phyloP scores from a whole-genome alignment of 2,797 vertebrate genomes.

The Molossus alvarezi region DNA sequence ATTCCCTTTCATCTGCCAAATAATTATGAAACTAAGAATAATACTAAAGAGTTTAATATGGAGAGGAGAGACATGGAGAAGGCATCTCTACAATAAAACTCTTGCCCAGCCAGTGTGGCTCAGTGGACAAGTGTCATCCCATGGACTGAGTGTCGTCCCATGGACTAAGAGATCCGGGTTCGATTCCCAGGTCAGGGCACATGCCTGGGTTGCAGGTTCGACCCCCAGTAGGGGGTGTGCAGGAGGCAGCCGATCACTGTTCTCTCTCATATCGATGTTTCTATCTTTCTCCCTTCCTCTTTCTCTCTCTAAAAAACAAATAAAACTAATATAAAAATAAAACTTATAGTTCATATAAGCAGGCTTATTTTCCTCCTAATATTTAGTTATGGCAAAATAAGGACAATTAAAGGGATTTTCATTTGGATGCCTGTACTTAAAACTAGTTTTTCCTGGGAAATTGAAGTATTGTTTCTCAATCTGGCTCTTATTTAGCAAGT shows the following conservation, averaged over 20 bases:
- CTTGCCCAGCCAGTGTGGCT: no score
- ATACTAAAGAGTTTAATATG: neutral
- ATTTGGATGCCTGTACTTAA: constrained; percentile 15
- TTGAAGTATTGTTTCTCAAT: constrained; percentile 34
- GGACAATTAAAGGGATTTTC: constrained; percentile 5
- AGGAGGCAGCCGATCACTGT: no score
- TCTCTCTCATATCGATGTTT: no score
- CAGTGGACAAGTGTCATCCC: no score
- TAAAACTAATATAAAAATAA: no score
- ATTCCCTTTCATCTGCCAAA: constrained; percentile 45
- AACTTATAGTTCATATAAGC: neutral
- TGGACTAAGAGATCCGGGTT: no score
- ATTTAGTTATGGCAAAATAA: constrained; percentile 13
- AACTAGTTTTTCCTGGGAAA: constrained; percentile 31
- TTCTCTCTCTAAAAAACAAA: no score
- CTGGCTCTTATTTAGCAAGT: constrained; percentile 50
- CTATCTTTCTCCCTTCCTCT: no score
- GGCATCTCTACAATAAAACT: neutral
- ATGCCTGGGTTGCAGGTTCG: no score
- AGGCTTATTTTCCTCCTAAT: constrained; percentile 45
- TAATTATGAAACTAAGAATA: constrained; percentile 32
- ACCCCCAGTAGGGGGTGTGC: no score
- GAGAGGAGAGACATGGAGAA: neutral
- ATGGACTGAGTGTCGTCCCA: no score
- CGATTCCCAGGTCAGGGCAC: no score